Base-by-base conservation (phyloP, 2,888 invertebrate genomes). In the Petrophora chlorosata region DNA sequence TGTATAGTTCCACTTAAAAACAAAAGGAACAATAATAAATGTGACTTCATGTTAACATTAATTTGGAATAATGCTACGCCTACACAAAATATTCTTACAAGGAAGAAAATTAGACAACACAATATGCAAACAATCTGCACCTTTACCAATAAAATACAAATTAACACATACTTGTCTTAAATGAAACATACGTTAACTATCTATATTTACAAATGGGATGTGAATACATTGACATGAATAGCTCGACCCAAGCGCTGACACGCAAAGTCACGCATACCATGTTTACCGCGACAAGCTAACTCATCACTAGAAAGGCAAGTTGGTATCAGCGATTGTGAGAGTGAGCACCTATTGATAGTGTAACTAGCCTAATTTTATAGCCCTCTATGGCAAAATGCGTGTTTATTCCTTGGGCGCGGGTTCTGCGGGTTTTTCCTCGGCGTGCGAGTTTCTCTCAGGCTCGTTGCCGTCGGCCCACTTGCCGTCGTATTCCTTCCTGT, bases 381-480 rank as follows among this genome's bases (percentile, higher is more conserved):
- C 14, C 30, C 34, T 22, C 14, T 42, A 34, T 13, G 9, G 34
- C 22, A 19, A 25, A 42, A 38, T 34, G 39, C 17, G 10, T 10
- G 25, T 3, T 65, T 75, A 85, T 60, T 88, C 87, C 73, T 89
- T 87, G 59, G 85, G 82, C 4, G 76, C 67, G 34, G 72, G 80
- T 51, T 82, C 83, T n/a, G 78, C 71, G 3, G 85, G 80, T 52
- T 86, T 85, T 16, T 88, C 85, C 34, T 87, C 87, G 0, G 72
- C 44, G 51, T 46, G 75, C 5, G 69, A 51, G 32, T 67, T 70
- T 38, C 82, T 69, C 23, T 86, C 88, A 0, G 88, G 87, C 45
- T 91, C 91, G 47, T 91, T 91, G 19, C 92, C 92, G 45, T 92
- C 93, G 0, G 92, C 92, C 93, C 93, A 93, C 71, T 93, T 93